These are phyloP conservation scores for Ectemnius continuus DNA, from an alignment of 2,888 invertebrate genomes.

Conservation along the genomic window DNA sequence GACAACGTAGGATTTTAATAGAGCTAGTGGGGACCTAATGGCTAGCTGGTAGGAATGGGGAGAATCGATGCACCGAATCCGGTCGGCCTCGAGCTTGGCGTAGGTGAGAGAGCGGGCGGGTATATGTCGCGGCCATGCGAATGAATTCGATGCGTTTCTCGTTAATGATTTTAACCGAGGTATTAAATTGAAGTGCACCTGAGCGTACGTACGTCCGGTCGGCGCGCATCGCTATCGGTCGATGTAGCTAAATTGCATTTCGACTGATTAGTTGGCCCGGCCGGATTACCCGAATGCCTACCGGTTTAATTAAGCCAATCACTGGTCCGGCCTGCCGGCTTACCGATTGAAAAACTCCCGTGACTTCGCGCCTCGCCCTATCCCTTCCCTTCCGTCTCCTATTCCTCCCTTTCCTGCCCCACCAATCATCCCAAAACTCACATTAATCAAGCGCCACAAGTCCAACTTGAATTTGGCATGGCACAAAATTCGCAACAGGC, in stretches of 20 bases:
- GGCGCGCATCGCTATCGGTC: conserved; percentile 69
- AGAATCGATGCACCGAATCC: conserved; percentile 34
- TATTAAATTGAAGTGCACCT: conserved; percentile 72
- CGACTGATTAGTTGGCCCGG: conserved; percentile 74
- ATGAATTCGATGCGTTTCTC: conserved; percentile 73
- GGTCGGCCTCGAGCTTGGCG: conserved; percentile 5
- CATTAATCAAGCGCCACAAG: too few relatives aligned
- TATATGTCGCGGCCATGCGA: conserved; percentile 40
- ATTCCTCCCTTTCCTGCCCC: not conserved
- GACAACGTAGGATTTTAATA: conserved; percentile 7
- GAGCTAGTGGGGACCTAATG: conserved; percentile 8
- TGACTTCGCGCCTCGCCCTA: conserved; percentile 1
- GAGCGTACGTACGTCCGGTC: conserved; percentile 64
- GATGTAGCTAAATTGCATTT: conserved; percentile 76
- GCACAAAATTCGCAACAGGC: too few relatives aligned
- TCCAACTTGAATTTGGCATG: too few relatives aligned
- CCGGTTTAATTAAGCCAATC: conserved; percentile 74
- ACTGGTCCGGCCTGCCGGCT: conserved; percentile 62
- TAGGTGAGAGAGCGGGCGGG: not conserved
- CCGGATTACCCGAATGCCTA: conserved; percentile 73
- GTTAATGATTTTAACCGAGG: conserved; percentile 73
- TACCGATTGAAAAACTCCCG: conserved; percentile 28
- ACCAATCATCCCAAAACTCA: too few relatives aligned
- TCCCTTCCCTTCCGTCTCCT: not conserved
- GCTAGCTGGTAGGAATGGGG: not conserved